Evolutionary conservation across 2,797 vertebrate species (phyloP), one percentile per base, ranked within the genome.

Genomic region (Hoplostethus atlanticus): DNA sequence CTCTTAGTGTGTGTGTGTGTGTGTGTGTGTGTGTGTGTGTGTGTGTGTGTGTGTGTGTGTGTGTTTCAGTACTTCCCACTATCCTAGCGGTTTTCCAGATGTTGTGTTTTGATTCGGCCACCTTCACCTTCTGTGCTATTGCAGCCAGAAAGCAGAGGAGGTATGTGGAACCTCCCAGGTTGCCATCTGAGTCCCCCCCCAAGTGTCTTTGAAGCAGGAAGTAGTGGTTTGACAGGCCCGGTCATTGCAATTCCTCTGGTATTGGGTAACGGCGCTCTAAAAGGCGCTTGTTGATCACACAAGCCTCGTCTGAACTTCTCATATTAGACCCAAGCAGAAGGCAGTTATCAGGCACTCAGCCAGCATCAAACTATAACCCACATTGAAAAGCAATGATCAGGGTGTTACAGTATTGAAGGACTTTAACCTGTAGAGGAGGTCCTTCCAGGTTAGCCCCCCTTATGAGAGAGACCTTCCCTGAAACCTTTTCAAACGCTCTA

Each of bases 91-190:
- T 21, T 58, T 21, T 21, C n/a, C 6, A 40, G 38, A 46, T 6
- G 64, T 57, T 15, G 59, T 0, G 68, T 68, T 83, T 63, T 40
- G 46, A 68, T 71, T 28, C 3, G 64, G 30, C 69, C 71, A 6
- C 70, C 52, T 71, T 77, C 71, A 72, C 68, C 71, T 17, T 0
- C n/a, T 10, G 51, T 55, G 80, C 73, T 77, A 13, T 13, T 71
- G 63, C 72, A 57, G 66, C 55, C 16, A 3, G 15, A 84, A 84
- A 80, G 77, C 53, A 55, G 71, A 79, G 0, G n/a, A 13, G 75
- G 79, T 69, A 80, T 88, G 88, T 77, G 65, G 83, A 88, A 80
- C 84, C 86, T 84, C 85, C 80, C 87, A 84, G 77, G 86, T 81
- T 56, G 83, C 73, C 73, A 56, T 36, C 61, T 0, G 72, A 84